Evolutionary conservation across 1,140 invertebrate species (phyloP), one percentile per base, ranked within the genome.

Genomic region (Drosophila navojoa): DNA sequence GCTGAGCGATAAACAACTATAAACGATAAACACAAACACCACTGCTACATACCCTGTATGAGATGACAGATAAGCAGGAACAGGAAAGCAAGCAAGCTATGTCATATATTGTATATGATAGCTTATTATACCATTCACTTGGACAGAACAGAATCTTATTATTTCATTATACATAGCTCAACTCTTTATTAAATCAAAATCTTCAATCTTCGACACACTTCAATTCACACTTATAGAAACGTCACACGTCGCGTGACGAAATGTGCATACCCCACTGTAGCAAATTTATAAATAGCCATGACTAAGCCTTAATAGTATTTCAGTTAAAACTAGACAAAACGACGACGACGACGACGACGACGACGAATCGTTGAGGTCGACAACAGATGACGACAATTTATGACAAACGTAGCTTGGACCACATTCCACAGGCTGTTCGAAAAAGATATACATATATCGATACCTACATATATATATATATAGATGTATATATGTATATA

Each of bases 331-430:
- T 68, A 68, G 55, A 50, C 64, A 59, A 68, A 52, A 22, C 27
- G 44, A 10, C 27, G 63, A 55, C 25, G 19, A 22, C 19, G 19
- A 19, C 19, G 19, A 22, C 19, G 19, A 22, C 19, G 35, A 38
- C 42, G 42, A 45, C 38, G 52, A 6, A n/a, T 54, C 42, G 6
- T 32, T 22, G 42, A 47, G 52, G 52, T 49, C 53, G 29, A 55
- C 50, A n/a, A 19, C 71, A 62, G 52, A 45, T 45, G 60, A 73
- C 58, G 54, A 59, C 57, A 67, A 68, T 72, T 61, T 72, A 72
- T 67, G 70, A 72, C 50, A 71, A 19, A 45, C 38, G 29, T 22
- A 25, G 16, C 19, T 0, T 38, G 13, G 49, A 63, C 72, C 11
- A 52, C 71, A 70, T 70, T 64, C 75, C 71, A 44, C 13, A 49